phyloP scores from a whole-genome alignment of 1,140 invertebrate species.

The Goniozus legneri region DNA sequence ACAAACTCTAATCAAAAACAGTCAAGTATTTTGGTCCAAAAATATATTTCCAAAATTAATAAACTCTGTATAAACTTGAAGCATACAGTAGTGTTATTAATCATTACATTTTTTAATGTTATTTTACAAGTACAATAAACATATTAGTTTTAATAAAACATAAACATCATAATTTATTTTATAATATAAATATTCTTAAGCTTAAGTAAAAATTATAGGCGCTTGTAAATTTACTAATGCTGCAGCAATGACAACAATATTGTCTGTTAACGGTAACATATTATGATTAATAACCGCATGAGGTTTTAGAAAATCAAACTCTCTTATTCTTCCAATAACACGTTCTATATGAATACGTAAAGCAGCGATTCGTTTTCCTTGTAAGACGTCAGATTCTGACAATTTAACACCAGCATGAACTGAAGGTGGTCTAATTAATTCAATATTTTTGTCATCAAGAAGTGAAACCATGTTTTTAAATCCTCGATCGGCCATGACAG shows the following conservation, averaged over 20 bases:
- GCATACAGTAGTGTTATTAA: too few relatives aligned
- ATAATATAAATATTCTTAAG: too few relatives aligned
- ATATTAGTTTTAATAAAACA: too few relatives aligned
- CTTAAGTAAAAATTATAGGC: constrained; percentile 25
- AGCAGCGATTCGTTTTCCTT: constrained; percentile 42
- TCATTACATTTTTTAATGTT: too few relatives aligned
- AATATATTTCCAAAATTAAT: constrained; percentile 9
- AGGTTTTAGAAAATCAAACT: constrained; percentile 41
- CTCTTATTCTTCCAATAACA: constrained; percentile 37
- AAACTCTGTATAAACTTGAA: too few relatives aligned
- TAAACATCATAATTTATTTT: too few relatives aligned
- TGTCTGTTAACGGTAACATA: constrained; percentile 31
- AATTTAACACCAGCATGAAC: constrained; percentile 22
- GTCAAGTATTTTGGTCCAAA: not conserved
- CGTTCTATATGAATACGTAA: constrained; percentile 46
- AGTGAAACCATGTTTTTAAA: constrained; percentile 40
- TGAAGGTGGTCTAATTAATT: constrained; percentile 42
- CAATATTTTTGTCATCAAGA: constrained; percentile 24
- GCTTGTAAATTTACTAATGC: constrained; percentile 35
- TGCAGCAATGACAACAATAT: constrained; percentile 29
- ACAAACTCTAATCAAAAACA: not conserved
- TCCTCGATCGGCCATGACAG: constrained; percentile 41
- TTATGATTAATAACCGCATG: constrained; percentile 34
- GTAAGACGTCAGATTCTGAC: constrained; percentile 34
- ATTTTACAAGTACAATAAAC: too few relatives aligned